Percentiles rank a stretch among this genome's conserved stretches.
Conservation (phyloP, 2,797 vertebrate species). For the Alectoris magna region DNA sequence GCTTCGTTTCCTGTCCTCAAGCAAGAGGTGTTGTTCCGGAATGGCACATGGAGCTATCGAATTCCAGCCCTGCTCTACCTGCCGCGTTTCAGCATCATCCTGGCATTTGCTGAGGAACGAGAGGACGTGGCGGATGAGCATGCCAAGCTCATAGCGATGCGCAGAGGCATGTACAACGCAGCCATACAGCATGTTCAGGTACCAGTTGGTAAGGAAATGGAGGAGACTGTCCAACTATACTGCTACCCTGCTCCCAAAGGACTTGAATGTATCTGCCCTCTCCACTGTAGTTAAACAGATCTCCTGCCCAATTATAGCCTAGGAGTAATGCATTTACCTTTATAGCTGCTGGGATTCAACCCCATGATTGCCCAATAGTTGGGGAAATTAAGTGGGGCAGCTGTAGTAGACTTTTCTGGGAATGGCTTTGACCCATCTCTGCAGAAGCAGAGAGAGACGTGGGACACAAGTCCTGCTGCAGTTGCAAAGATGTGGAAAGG, state of each 20-base stretch:
- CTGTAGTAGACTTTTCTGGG: background rate
- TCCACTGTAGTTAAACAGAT: background rate
- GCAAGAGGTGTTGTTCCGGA: slow-evolving; percentile 56
- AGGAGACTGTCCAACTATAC: background rate
- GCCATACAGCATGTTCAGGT: slow-evolving; percentile 29
- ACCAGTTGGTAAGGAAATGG: background rate
- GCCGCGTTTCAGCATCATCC: slow-evolving; percentile 48
- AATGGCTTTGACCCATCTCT: background rate
- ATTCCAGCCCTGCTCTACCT: slow-evolving; percentile 80
- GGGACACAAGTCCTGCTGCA: background rate
- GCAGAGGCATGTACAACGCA: slow-evolving; percentile 24
- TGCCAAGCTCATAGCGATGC: slow-evolving; percentile 55
- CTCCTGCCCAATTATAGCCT: background rate
- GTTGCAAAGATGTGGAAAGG: background rate
- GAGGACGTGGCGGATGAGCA: slow-evolving; percentile 64
- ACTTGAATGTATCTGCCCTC: background rate
- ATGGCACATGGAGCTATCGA: slow-evolving; percentile 34
- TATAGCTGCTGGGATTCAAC: background rate
- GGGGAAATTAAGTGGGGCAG: background rate
- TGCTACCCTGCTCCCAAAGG: background rate
- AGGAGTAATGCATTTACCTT: rapidly evolving
- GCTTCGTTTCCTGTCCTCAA: slow-evolving; percentile 7
- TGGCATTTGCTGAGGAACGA: slow-evolving; percentile 74
- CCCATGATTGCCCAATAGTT: background rate
- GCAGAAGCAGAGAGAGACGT: background rate